phyloP scores from a whole-genome alignment of 2,113 vertebrate species.

The Oryzias celebensis region DNA sequence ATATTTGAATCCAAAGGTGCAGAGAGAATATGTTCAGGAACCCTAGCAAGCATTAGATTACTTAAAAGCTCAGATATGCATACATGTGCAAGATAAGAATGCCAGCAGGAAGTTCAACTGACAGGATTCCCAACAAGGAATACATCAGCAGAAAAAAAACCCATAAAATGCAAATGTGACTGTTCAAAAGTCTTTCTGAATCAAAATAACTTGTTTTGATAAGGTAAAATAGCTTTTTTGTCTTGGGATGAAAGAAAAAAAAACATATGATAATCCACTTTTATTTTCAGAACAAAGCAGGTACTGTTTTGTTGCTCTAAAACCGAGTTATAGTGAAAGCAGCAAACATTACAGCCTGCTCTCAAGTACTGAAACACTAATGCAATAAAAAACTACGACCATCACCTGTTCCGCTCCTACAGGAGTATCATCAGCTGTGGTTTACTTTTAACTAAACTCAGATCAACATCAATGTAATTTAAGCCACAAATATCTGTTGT shows the following conservation, averaged over 20 bases:
- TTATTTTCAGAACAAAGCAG: constrained; percentile 56
- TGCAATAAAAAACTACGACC: no score
- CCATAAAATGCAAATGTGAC: background rate
- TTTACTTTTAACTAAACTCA: no score
- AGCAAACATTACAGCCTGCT: constrained; percentile 1
- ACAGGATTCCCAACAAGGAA: background rate
- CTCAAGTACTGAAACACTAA: background rate
- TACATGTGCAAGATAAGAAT: constrained; percentile 5
- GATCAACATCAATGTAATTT: no score
- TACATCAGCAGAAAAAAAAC: constrained; percentile 1
- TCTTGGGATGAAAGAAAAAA: constrained; percentile 37
- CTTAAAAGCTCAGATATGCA: constrained; percentile 9
- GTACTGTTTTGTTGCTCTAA: constrained; percentile 44
- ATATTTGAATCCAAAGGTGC: background rate
- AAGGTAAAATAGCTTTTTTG: constrained; percentile 20
- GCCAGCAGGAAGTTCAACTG: constrained; percentile 11
- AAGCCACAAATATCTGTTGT: no score
- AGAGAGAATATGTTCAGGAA: constrained; percentile 17
- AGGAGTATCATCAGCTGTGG: no score
- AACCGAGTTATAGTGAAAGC: constrained; percentile 23
- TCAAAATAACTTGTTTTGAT: constrained; percentile 14
- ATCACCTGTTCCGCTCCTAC: no score
- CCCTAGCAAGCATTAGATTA: constrained; percentile 16
- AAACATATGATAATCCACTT: constrained; percentile 33
- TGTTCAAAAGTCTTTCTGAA: background rate